Percentiles rank a stretch among this genome's conserved stretches.
Evolutionary conservation across 2,888 invertebrate genomes (phyloP).

Genomic region (Lysandra bellargus): DNA sequence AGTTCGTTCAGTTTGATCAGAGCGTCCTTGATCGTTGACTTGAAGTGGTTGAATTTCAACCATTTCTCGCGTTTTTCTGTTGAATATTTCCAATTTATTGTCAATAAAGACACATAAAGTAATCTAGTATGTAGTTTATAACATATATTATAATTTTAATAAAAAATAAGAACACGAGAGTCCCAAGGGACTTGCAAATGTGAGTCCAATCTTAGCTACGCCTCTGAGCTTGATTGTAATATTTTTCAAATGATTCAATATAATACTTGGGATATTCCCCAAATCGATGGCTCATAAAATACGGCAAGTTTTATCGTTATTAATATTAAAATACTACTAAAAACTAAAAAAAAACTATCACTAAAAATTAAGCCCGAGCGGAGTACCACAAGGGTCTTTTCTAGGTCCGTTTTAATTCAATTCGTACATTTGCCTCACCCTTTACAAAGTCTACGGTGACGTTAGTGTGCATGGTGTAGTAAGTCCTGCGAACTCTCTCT

Average conservation of each 20-base stretch:
- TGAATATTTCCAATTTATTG: background rate
- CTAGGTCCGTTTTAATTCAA: background rate
- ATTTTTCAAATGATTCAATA: background rate
- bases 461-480: constrained; percentile 92
- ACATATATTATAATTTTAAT: no score
- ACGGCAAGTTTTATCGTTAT: no score
- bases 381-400: background rate
- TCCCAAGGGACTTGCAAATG: no score
- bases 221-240: background rate
- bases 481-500: constrained; percentile 90
- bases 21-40: constrained; percentile 91
- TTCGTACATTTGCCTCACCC: constrained; percentile 48
- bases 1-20: constrained; percentile 92
- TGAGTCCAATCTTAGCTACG: background rate
- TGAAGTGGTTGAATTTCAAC: constrained; percentile 91
- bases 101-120: no score
- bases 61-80: constrained; percentile 78
- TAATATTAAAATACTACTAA: no score
- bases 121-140: no score
- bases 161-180: no score
- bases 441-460: constrained; percentile 94
- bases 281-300: no score
- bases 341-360: no score
- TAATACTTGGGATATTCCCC: no score
- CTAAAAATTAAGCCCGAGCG: background rate